Base-by-base conservation (phyloP, 2,113 vertebrate genomes). In the Forbesichthys agassizii region DNA sequence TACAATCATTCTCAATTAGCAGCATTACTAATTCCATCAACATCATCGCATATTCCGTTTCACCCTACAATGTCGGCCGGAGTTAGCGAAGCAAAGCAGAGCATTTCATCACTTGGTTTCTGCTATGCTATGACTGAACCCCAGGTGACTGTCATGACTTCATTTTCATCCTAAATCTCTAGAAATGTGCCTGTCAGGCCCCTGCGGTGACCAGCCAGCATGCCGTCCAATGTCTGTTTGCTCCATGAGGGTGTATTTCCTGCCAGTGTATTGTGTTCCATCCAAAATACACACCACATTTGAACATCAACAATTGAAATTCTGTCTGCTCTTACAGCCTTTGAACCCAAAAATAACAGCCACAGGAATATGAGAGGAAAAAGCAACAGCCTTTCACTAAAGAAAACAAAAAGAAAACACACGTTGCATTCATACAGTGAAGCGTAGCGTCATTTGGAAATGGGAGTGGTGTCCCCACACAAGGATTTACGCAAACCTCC, bases 71-170 rank as follows among this genome's bases (percentile, higher is more conserved):
- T 42, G 36, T 42, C 5, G 4, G 36, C 36, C 4, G 36, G 5
- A 42, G 36, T 5, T 42, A 42, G 36, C 36, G 3, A 42, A 42
- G 36, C 36, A 42, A 5, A 56, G 49, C 33, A 59, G 36, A n/a
- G 3, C 11, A 5, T 67, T 78, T 64, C 46, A 56, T 76, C n/a
- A 61, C 69, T 36, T 11, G 4, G 53, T 68, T 66, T 67, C 60
- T 63, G 33, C 47, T 6, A 11, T 18, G 56, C 52, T 36, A 75
- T 18, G 0, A 78, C 61, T 27, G 68, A 52, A 48, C 64, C 27
- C 33, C 48, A 48, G 55, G n/a, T 66, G 46, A 73, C 48, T 74
- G 74, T 69, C 75, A 69, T 79, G 18, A 68, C 74, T 74, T 61
- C 53, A 49, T 77, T 80, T 64, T 55, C 20, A 2, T 18, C 48